phyloP scores from a whole-genome alignment of 2,797 vertebrate species.

The Avahi laniger region DNA sequence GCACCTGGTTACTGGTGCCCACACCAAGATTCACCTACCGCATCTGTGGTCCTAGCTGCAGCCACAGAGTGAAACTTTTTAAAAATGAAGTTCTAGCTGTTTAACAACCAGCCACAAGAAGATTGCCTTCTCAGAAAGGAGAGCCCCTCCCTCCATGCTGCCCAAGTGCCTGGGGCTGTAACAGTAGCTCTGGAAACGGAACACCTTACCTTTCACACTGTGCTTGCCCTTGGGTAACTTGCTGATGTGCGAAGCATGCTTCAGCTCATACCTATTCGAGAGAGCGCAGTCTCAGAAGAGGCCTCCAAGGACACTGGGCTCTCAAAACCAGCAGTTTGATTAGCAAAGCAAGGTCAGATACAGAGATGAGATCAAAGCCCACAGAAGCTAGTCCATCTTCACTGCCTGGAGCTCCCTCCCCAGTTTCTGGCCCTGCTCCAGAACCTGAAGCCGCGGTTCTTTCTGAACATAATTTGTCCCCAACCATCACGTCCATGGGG shows the following conservation, averaged over 20 bases:
- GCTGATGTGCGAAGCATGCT: conserved; percentile 96
- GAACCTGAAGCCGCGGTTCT: not conserved
- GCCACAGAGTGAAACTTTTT: not conserved
- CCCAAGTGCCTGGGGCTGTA: not conserved
- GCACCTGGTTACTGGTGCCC: too few species aligned
- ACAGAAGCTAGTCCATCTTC: not conserved
- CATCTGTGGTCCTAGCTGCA: not conserved
- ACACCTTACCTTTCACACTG: conserved; percentile 95
- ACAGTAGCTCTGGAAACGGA: not conserved
- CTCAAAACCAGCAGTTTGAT: not conserved
- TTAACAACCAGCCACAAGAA: not conserved
- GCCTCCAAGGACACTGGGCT: not conserved
- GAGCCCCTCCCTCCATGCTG: fast-evolving
- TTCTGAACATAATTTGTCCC: not conserved
- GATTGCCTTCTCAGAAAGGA: not conserved
- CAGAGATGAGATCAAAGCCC: not conserved
- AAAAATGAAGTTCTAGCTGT: not conserved
- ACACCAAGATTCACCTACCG: not conserved
- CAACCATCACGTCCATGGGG: fast-evolving
- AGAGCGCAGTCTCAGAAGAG: conserved; percentile 43
- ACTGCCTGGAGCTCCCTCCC: not conserved
- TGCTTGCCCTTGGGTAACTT: conserved; percentile 98
- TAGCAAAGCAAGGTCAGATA: not conserved
- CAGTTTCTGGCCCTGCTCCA: not conserved
- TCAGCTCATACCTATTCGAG: conserved; percentile 92